Conservation (phyloP, 2,113 vertebrate genomes). For the Oriolus oriolus region DNA sequence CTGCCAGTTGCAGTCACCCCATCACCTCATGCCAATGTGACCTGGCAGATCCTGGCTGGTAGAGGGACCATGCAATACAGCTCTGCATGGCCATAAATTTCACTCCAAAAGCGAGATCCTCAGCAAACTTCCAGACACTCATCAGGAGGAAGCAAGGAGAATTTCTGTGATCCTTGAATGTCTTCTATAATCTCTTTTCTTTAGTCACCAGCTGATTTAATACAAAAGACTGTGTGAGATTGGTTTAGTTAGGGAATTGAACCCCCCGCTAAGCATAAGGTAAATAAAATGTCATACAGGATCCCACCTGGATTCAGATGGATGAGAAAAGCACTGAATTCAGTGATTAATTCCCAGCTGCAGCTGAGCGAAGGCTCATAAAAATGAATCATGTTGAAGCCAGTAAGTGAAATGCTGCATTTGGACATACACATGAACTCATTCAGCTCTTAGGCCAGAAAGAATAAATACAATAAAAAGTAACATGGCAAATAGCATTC, state of each 20-base stretch:
- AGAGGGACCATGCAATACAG: neutral
- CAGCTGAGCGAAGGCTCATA: neutral
- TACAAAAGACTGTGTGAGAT: neutral
- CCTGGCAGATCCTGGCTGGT: neutral
- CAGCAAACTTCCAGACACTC: neutral
- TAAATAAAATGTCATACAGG: neutral
- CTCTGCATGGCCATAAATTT: neutral
- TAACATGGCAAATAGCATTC: neutral
- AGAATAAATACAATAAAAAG: neutral
- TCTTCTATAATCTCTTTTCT: neutral
- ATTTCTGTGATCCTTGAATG: neutral
- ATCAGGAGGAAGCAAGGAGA: neutral
- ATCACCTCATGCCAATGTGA: fast-evolving
- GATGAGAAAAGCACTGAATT: neutral
- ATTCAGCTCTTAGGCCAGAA: neutral
- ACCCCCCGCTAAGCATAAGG: neutral
- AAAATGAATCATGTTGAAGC: neutral
- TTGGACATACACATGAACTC: neutral
- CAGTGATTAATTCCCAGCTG: neutral
- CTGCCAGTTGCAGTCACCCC: neutral
- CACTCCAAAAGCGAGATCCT: neutral
- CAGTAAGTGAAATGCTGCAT: neutral
- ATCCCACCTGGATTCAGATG: neutral
- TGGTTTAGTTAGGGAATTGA: neutral
- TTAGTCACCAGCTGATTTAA: neutral